phyloP scores from a whole-genome alignment of 2,888 invertebrate genomes.

The Patella caerulea region DNA sequence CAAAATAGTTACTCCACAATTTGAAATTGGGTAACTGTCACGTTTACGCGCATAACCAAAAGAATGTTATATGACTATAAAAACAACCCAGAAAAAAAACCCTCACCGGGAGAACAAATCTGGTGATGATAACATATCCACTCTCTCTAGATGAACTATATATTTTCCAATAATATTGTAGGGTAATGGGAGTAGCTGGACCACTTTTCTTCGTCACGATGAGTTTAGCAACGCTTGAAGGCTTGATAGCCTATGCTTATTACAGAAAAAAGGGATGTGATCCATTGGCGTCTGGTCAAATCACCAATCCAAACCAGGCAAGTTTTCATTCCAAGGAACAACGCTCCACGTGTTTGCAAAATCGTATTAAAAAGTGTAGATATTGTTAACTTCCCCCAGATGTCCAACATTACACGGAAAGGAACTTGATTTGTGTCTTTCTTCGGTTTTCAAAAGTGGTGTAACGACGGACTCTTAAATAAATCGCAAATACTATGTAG shows the following conservation, averaged over 20 bases:
- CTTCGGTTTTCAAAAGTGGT: too few relatives aligned
- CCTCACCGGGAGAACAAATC: neutral
- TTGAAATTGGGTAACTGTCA: too few relatives aligned
- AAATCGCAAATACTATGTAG: too few relatives aligned
- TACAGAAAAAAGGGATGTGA: constrained; percentile 52
- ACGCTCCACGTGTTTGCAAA: too few relatives aligned
- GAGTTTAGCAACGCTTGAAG: constrained; percentile 47
- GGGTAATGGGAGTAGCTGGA: constrained; percentile 44
- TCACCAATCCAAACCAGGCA: constrained; percentile 59
- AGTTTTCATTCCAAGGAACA: too few relatives aligned
- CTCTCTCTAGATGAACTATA: neutral
- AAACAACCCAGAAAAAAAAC: neutral
- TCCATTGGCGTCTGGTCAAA: constrained; percentile 48
- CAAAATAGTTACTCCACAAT: too few relatives aligned
- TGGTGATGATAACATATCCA: neutral
- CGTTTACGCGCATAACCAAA: neutral
- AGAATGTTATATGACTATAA: neutral
- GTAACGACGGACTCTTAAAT: too few relatives aligned
- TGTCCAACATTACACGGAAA: too few relatives aligned
- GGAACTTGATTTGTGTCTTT: too few relatives aligned
- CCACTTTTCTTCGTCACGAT: constrained; percentile 46
- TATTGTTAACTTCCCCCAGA: too few relatives aligned
- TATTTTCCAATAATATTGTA: constrained; percentile 26
- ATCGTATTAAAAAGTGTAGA: too few relatives aligned
- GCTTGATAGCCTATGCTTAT: constrained; percentile 57